A percentile compares a stretch with the other conserved stretches of the same genome.
Conservation (phyloP, 2,797 vertebrate species). For the Lemur catta region DNA sequence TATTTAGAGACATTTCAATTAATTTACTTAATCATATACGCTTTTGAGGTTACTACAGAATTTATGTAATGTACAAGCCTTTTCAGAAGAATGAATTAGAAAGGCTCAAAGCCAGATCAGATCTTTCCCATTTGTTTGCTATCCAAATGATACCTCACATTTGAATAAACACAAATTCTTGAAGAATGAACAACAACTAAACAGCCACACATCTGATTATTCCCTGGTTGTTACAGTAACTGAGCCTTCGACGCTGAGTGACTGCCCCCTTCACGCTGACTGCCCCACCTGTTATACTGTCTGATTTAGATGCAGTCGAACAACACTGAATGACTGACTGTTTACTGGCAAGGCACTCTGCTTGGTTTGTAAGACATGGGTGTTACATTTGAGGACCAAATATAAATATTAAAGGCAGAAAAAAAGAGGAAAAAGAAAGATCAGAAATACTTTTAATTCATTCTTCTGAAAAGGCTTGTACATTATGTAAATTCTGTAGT, state of each 20-base stretch:
- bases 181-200: not conserved
- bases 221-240: not conserved
- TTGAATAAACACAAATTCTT: not conserved
- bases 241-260: not conserved
- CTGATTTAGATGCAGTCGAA: not conserved
- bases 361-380: not conserved
- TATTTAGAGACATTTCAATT: not conserved
- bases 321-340: not conserved
- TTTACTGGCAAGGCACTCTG: not conserved
- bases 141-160: slow-evolving; percentile 7
- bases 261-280: not conserved
- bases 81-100: not conserved
- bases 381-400: not conserved
- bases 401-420: not conserved
- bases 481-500: not conserved
- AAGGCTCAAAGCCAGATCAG: not conserved
- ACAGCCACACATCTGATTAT: not conserved
- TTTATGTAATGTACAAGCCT: not conserved
- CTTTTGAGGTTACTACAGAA: not conserved
- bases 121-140: not conserved
- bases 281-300: not conserved
- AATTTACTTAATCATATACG: not conserved
- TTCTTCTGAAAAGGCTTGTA: not conserved
- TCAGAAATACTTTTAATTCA: not conserved
- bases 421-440: not conserved